Percentiles rank a stretch among this genome's conserved stretches.
Evolutionary conservation across 2,113 vertebrate species (phyloP).

Genomic region (Podarcis raffonei): DNA sequence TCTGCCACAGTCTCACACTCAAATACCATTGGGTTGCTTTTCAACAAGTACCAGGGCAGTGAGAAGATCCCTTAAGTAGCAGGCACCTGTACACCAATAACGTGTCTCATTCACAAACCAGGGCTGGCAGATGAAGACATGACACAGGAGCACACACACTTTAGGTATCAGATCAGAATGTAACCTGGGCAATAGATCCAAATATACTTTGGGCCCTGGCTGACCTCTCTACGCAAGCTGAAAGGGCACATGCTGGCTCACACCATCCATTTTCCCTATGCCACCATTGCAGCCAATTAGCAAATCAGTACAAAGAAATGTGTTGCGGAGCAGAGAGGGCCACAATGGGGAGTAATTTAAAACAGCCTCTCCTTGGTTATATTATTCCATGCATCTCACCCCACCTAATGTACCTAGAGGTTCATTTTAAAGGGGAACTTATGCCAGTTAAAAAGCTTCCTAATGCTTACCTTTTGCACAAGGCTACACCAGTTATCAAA

Average conservation of each 20-base stretch:
- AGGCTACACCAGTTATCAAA: constrained; percentile 88
- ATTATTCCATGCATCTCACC: not conserved
- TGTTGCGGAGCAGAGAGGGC: not conserved
- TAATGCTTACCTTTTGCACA: constrained; percentile 83
- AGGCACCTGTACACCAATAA: not conserved
- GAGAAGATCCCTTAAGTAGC: no score
- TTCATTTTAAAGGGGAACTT: not conserved
- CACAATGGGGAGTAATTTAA: not conserved
- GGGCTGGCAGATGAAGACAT: not conserved
- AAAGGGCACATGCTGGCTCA: not conserved
- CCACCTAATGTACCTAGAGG: not conserved
- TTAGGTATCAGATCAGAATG: not conserved
- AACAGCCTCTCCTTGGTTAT: not conserved
- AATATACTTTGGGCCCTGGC: no score
- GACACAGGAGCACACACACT: not conserved
- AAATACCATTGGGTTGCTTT: not conserved
- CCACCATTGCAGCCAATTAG: not conserved
- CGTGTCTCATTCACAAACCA: not conserved
- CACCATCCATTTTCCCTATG: not conserved
- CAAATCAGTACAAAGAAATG: not conserved
- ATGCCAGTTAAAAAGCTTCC: not conserved
- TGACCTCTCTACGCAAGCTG: not conserved
- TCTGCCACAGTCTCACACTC: not conserved
- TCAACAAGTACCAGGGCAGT: not conserved
- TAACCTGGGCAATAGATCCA: not conserved